Percentiles rank a stretch among this genome's conserved stretches.
phyloP scores from a whole-genome alignment of 1,140 invertebrate species.

The Bombus sylvicola region DNA sequence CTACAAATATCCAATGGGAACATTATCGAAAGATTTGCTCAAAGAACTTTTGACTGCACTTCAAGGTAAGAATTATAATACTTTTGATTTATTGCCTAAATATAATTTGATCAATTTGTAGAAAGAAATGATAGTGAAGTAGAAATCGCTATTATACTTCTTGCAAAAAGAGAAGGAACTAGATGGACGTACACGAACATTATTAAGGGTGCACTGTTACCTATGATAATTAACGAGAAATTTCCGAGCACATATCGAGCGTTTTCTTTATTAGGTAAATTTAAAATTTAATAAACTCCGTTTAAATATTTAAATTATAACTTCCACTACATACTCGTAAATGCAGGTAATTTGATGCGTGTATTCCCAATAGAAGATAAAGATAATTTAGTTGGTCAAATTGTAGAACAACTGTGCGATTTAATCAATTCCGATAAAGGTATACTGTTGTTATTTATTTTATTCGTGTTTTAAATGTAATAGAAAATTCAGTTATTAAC shows the following conservation, averaged over 20 bases:
- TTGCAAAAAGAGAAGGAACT: conserved; percentile 73
- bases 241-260: conserved; percentile 67
- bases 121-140: conserved; percentile 55
- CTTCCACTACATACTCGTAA: not conserved
- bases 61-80: conserved; percentile 59
- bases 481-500: not conserved
- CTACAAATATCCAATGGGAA: conserved; percentile 69
- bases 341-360: conserved; percentile 74
- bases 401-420: conserved; percentile 72
- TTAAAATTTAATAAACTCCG: not conserved
- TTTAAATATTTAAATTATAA: conserved; percentile 1
- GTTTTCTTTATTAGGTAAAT: conserved; percentile 73
- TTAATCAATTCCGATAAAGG: conserved; percentile 71
- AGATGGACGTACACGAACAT: conserved; percentile 74
- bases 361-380: conserved; percentile 64
- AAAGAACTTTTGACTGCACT: conserved; percentile 64
- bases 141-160: conserved; percentile 71
- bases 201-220: conserved; percentile 67
- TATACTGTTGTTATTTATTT: conserved; percentile 43
- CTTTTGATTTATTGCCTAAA: conserved; percentile 19
- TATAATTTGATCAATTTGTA: conserved; percentile 38
- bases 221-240: conserved; percentile 71
- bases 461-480: not conserved
- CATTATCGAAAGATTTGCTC: conserved; percentile 42
- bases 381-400: conserved; percentile 61